These are phyloP conservation scores for Scartelaos histophorus DNA, from an alignment of 2,113 vertebrate species.

Conservation along the genomic window DNA sequence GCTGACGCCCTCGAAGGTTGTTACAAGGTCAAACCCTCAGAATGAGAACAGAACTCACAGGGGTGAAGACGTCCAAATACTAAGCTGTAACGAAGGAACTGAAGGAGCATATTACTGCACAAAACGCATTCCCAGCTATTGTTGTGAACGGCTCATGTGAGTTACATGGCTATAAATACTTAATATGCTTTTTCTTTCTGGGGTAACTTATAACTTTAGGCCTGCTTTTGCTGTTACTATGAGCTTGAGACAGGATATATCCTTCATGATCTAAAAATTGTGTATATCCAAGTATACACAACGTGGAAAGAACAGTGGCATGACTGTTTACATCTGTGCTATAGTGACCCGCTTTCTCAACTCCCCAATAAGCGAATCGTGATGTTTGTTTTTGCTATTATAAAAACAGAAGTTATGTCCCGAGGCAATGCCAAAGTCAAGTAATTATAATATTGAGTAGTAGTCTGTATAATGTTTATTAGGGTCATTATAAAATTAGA, in stretches of 20 bases:
- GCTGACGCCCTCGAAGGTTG: slow-evolving; percentile 41
- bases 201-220: too few relatives aligned
- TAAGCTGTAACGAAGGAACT: neutral
- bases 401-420: neutral
- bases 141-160: neutral
- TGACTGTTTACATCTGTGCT: neutral
- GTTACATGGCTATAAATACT: neutral
- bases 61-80: slow-evolving; percentile 1
- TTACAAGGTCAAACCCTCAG: slow-evolving; percentile 52
- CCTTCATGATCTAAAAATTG: neutral
- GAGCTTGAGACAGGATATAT: neutral
- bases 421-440: neutral
- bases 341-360: neutral
- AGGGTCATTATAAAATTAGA: too few relatives aligned
- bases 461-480: neutral
- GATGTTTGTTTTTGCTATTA: neutral
- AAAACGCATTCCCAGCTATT: neutral
- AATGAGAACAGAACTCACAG: slow-evolving; percentile 23
- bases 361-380: neutral
- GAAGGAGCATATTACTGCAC: neutral
- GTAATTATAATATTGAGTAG: too few relatives aligned
- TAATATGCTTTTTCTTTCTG: neutral
- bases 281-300: too few relatives aligned
- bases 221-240: neutral
- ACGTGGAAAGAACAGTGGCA: too few relatives aligned